phyloP scores from a whole-genome alignment of 2,113 vertebrate genomes.

The Vidua chalybeata region DNA sequence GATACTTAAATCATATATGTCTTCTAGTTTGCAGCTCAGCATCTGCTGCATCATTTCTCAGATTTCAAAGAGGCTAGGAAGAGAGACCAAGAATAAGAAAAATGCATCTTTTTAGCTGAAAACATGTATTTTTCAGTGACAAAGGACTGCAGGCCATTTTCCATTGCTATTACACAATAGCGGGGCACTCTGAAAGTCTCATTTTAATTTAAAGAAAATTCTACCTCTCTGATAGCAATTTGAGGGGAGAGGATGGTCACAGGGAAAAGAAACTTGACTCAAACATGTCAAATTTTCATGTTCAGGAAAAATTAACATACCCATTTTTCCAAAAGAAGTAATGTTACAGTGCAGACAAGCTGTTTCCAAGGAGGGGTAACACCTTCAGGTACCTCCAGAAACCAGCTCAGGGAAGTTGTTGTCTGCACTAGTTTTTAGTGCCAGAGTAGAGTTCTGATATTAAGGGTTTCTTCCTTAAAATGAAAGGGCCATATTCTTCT shows the following conservation, averaged over 20 bases:
- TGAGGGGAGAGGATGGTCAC: background rate
- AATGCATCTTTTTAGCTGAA: background rate
- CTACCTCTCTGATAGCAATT: background rate
- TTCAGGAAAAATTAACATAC: background rate
- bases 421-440: background rate
- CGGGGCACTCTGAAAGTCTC: background rate
- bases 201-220: conserved; percentile 13
- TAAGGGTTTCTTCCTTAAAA: background rate
- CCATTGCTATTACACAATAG: background rate
- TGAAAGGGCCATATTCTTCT: background rate
- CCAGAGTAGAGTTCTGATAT: background rate
- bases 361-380: background rate
- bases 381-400: background rate
- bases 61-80: background rate
- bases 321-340: background rate
- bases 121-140: background rate
- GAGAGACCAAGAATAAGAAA: conserved; percentile 2
- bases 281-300: background rate
- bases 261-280: background rate
- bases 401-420: background rate
- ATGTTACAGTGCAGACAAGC: background rate
- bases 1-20: conserved; percentile 25
- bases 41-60: conserved; percentile 28
- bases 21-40: conserved; percentile 4
- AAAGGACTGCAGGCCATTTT: background rate